Conservation (phyloP, 2,888 invertebrate species). For the Rhogogaster chlorosoma region DNA sequence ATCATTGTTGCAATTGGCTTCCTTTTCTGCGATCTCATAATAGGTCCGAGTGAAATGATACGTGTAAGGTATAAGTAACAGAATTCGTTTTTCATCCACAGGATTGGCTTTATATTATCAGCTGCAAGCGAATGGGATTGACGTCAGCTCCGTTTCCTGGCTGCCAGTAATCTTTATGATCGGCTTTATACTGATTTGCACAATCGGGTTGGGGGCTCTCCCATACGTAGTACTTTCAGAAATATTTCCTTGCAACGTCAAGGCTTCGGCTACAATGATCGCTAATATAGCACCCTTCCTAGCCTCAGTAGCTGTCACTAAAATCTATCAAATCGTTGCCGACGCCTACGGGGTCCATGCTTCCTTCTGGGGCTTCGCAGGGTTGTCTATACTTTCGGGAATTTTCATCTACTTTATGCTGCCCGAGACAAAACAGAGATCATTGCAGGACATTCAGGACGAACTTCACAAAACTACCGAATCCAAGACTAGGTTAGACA, state of each 20-base stretch:
- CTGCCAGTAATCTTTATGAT: constrained; percentile 47
- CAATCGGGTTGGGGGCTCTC: constrained; percentile 55
- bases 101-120: constrained; percentile 18
- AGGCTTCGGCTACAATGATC: constrained; percentile 56
- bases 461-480: constrained; percentile 14
- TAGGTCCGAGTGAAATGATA: background rate
- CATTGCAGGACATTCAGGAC: constrained; percentile 59
- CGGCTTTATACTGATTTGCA: constrained; percentile 1
- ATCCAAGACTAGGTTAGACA: background rate
- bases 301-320: constrained; percentile 41
- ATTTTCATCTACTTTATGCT: constrained; percentile 49
- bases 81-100: constrained; percentile 1
- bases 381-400: background rate
- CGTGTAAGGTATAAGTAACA: background rate
- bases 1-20: background rate
- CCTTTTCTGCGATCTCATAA: background rate
- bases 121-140: background rate
- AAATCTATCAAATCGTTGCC: constrained; percentile 50
- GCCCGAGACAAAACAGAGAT: constrained; percentile 60
- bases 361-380: constrained; percentile 56
- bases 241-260: constrained; percentile 58
- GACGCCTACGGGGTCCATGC: constrained; percentile 47
- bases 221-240: constrained; percentile 57
- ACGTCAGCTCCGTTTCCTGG: background rate
- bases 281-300: constrained; percentile 51